A percentile compares a stretch with the other conserved stretches of the same genome.
Evolutionary conservation across 2,113 vertebrate species (phyloP).

Genomic region (Mungos mungo): DNA sequence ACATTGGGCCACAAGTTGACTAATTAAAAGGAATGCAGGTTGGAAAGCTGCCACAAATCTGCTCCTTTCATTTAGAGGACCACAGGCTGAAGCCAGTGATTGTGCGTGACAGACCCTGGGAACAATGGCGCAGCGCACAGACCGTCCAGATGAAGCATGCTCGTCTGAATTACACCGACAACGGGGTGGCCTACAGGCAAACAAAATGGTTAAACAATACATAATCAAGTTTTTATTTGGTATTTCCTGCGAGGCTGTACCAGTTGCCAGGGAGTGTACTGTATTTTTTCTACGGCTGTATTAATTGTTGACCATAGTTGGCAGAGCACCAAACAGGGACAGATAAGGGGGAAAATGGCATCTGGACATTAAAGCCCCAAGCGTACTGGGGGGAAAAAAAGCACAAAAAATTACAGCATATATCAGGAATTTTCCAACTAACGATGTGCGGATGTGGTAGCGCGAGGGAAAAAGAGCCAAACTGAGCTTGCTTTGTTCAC

Average conservation of each 20-base stretch:
- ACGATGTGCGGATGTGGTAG: slow-evolving; percentile 99
- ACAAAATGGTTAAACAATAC: slow-evolving; percentile 90
- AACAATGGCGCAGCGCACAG: slow-evolving; percentile 83
- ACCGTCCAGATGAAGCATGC: slow-evolving; percentile 87
- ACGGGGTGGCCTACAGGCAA: slow-evolving; percentile 87
- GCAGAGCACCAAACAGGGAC: slow-evolving; percentile 88
- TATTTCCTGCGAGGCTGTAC: slow-evolving; percentile 90
- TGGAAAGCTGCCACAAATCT: slow-evolving; percentile 86
- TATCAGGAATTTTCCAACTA: slow-evolving; percentile 99
- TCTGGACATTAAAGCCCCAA: slow-evolving; percentile 95
- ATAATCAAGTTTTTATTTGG: slow-evolving; percentile 90
- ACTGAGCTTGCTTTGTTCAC: slow-evolving; percentile 99
- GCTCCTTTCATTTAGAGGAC: slow-evolving; percentile 84
- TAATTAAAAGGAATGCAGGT: slow-evolving; percentile 87
- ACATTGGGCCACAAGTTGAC: slow-evolving; percentile 88
- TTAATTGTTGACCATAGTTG: slow-evolving; percentile 91
- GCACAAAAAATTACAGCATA: slow-evolving; percentile 98
- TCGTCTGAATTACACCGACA: slow-evolving; percentile 85
- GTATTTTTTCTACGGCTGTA: slow-evolving; percentile 86
- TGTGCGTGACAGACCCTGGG: slow-evolving; percentile 86
- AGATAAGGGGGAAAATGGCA: slow-evolving; percentile 89
- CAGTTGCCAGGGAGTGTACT: slow-evolving; percentile 88
- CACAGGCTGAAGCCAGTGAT: slow-evolving; percentile 85
- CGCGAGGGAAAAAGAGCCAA: slow-evolving; percentile 94
- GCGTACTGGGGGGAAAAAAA: slow-evolving; percentile 87